Evolutionary conservation across 2,797 vertebrate genomes (phyloP), one percentile per base, ranked within the genome.

Genomic region (Labroides dimidiatus): DNA sequence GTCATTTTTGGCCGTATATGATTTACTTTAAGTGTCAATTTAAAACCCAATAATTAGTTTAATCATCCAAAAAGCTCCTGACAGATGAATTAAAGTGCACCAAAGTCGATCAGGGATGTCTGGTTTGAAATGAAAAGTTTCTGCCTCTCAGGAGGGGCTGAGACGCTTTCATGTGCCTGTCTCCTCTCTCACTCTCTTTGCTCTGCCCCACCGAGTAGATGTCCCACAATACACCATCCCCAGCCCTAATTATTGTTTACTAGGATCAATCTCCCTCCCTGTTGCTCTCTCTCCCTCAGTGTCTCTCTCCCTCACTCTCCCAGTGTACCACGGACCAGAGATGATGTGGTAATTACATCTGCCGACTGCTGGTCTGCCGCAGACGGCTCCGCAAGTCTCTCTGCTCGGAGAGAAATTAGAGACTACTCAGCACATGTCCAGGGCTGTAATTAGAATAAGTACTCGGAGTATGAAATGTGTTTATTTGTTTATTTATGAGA

Each of bases 341-440:
- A 92, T 90, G 91, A 91, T 92, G 86, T 90, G 85, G 87, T 92
- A 91, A 91, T 92, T 92, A 92, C 88, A 92, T 92, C 90, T 93
- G 87, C 88, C 74, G 87, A 91, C 86, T 82, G 82, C 86, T 88
- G 88, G 84, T 88, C 81, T 71, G 85, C 91, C 91, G 60, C 92
- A 91, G 88, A 91, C 88, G 85, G 83, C 89, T 92, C 91, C 83
- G 78, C 76, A 62, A 91, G 87, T 89, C 88, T 91, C 84, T 85
- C 52, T 76, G 77, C 90, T 85, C 55, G 11, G 68, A 72, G 84
- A 90, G 78, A 92, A 92, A 93, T 92, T 89, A 92, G 86, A 92
- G 90, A 84, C 84, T 90, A 80, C 83, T 84, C 83, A 84, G 86
- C 82, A 77, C 79, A 85, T 82, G 82, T 90, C 81, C 80, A 84